Evolutionary conservation across 2,888 invertebrate genomes (phyloP), one percentile per base, ranked within the genome.

Genomic region (Tiliacea aurago): DNA sequence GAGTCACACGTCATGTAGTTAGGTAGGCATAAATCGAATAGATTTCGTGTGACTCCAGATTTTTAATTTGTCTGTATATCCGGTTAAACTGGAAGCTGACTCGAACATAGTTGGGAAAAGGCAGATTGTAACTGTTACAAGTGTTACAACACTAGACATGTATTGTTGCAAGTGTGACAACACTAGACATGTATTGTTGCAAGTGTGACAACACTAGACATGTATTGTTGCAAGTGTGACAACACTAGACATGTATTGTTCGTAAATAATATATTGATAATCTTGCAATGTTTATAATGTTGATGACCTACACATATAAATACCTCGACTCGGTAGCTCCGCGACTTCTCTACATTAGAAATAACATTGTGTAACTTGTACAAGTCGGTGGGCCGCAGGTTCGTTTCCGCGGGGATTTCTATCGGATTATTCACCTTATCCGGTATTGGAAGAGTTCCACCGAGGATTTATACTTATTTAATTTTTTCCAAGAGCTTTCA

Each of bases 371-470:
- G 20, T 37, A 33, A 43, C 49, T 78, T n/a, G n/a, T n/a, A 37
- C 9, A 15, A 37, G 33, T 20, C 15, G 49, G n/a, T n/a, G 78
- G 45, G 33, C 7, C 20, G 33, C 81, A 51, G 65, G 41, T 58
- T 81, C 47, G 51, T 28, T 33, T 47, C 51, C 51, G 20, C 41
- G 13, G 59, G 49, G 72, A 70, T 53, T 58, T 47, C 37, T 18
- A 49, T 69, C 61, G 20, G 56, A 53, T 61, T 81, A n/a, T 47
- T 45, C 61, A 76, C 76, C 15, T 66, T 37, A 76, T 58, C 53
- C 49, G 51, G 51, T 67, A 55, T 69, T 65, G 77, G 47, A 58
- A 53, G 45, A 56, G 51, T 43, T 73, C 56, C 13, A 18, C 20
- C 9, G 13, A 51, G n/a, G 49, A 41, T 65, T 37, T 62, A 56